Base-by-base conservation (phyloP, 1,140 invertebrate species). In the Pogonomyrmex californicus region DNA sequence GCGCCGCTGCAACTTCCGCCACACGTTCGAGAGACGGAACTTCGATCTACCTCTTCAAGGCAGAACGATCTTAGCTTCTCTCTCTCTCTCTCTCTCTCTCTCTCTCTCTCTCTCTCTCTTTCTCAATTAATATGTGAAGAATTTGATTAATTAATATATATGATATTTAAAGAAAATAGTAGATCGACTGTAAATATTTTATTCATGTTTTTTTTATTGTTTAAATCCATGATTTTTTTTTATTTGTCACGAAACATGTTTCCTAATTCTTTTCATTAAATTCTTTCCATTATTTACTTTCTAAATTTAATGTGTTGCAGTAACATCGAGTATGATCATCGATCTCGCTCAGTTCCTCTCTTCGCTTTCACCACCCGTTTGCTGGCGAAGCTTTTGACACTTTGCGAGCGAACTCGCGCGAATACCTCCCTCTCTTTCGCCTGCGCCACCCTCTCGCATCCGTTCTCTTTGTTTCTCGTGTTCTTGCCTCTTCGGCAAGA, bases 401-500 rank as follows among this genome's bases (percentile, higher is more conserved):
- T 66, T 70, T 68, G 36, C 58, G n/a, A 76, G 56, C 12, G 33
- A 88, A 77, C 71, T 65, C 36, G 65, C 65, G 41, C 65, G 30
- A 66, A 76, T 36, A 41, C 41, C 51, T 63, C 56, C 10, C 38
- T 17, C 51, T 47, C 54, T 36, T 54, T 58, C 41, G 7, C 23
- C 33, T 2, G 23, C 9, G 12, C 33, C 17, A 44, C 0, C 33
- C 10, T 47, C 36, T 23, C 33, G 30, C 70, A 76, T 51, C 23
- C n/a, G n/a, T 73, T 70, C 70, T 73, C 71, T 79, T 86, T 86
- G 86, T 86, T 63, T 62, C 73, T 82, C 70, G 41, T 76, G 90
- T 86, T 51, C 47, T 88, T 91, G 71, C 89, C 77, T 90, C 77
- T 77, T 76, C 68, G 77, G 58, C 56, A 49, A 87, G 78, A 63